A percentile compares a stretch with the other conserved stretches of the same genome.
These are phyloP conservation scores for Cephalotes varians DNA, from an alignment of 2,888 invertebrate genomes.

Conservation along the genomic window DNA sequence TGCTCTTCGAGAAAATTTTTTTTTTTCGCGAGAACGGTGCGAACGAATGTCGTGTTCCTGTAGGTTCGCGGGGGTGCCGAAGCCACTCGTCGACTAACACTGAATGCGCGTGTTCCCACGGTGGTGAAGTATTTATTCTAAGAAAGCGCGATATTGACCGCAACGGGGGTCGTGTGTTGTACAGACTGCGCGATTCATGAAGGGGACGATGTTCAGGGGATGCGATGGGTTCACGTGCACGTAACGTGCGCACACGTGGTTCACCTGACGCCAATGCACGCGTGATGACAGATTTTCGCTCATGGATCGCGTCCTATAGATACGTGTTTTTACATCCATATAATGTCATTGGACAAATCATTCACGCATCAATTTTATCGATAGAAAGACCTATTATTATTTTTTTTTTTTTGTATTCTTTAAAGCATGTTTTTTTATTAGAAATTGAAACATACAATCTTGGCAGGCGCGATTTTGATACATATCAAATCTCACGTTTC, in stretches of 20 bases:
- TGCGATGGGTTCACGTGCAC: slow-evolving; percentile 54
- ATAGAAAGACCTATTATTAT: not conserved
- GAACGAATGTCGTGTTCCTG: slow-evolving; percentile 44
- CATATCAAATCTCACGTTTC: not conserved
- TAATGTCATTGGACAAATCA: not conserved
- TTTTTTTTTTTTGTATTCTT: not conserved
- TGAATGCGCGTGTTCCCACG: slow-evolving; percentile 81
- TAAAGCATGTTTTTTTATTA: not conserved
- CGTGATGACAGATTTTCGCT: slow-evolving; percentile 40
- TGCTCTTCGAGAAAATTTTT: slow-evolving; percentile 4
- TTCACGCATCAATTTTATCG: not conserved
- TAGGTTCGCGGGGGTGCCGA: slow-evolving; percentile 51
- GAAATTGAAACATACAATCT: not conserved
- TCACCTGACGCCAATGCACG: slow-evolving; percentile 9
- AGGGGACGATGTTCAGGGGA: slow-evolving; percentile 51
- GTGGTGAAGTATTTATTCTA: slow-evolving; percentile 82
- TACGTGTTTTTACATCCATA: not conserved
- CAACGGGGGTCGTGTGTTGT: slow-evolving; percentile 79
- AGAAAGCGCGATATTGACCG: slow-evolving; percentile 84
- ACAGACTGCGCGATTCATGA: slow-evolving; percentile 76
- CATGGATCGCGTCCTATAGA: not conserved
- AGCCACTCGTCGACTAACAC: slow-evolving; percentile 49
- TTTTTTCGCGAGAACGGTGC: slow-evolving; percentile 36
- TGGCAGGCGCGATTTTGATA: not conserved
- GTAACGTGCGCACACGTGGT: slow-evolving; percentile 51